Percentiles rank a stretch among this genome's conserved stretches.
Evolutionary conservation across 2,888 invertebrate genomes (phyloP).

Genomic region (Agapostemon virescens): DNA sequence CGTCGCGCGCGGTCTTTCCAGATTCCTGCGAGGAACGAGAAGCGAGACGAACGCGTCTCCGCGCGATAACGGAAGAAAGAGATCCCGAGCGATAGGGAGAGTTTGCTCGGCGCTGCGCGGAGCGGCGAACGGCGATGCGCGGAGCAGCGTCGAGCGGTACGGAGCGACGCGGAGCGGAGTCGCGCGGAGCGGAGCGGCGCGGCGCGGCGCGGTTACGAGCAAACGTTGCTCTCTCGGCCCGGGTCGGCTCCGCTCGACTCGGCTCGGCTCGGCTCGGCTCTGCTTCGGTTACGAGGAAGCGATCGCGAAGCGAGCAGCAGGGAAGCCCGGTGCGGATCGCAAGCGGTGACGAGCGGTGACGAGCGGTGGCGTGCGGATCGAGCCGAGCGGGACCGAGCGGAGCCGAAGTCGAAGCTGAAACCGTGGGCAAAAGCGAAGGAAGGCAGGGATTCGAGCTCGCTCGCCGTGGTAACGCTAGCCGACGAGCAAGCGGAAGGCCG

Average conservation of each 20-base stretch:
- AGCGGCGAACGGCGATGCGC: constrained; percentile 14
- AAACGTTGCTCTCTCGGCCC: constrained; percentile 38
- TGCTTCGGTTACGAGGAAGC: not conserved
- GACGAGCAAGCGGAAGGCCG: constrained; percentile 43
- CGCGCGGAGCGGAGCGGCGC: constrained; percentile 26
- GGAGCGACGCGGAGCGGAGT: constrained; percentile 39
- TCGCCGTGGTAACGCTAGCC: constrained; percentile 36
- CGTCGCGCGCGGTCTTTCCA: not conserved
- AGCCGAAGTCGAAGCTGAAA: constrained; percentile 60
- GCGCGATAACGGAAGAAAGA: not conserved
- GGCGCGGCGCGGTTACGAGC: constrained; percentile 46
- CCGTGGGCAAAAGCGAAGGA: constrained; percentile 61
- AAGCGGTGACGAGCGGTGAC: constrained; percentile 27
- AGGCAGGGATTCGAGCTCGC: constrained; percentile 55
- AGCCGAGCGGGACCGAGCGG: constrained; percentile 70
- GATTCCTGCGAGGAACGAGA: not conserved
- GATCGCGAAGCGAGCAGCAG: constrained; percentile 5
- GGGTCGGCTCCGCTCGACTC: constrained; percentile 41
- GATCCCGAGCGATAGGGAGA: not conserved
- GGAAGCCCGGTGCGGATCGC: constrained; percentile 12
- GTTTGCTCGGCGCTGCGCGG: constrained; percentile 37
- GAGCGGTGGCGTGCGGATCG: constrained; percentile 58
- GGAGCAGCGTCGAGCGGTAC: constrained; percentile 39
- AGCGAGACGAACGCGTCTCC: not conserved
- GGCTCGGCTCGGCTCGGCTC: constrained; percentile 1